A percentile compares a stretch with the other conserved stretches of the same genome.
phyloP scores from a whole-genome alignment of 2,113 vertebrate species.

The Cryptotis parvus region DNA sequence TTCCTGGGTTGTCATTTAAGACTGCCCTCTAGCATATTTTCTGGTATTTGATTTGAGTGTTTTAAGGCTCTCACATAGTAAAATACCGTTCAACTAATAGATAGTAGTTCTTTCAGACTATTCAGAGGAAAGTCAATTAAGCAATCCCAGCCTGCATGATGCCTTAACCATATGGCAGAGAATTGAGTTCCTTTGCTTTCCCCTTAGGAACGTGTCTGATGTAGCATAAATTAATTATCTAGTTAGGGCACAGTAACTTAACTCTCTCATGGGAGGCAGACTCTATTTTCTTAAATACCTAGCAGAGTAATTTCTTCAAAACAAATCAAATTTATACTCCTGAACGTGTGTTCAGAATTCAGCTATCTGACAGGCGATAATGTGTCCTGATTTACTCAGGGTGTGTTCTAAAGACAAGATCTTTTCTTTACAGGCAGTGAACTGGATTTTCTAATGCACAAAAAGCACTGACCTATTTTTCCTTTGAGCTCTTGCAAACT shows the following conservation, averaged over 20 bases:
- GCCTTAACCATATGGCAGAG: not conserved
- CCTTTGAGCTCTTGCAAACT: constrained; percentile 42
- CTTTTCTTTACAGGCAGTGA: constrained; percentile 25
- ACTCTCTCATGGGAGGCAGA: not conserved
- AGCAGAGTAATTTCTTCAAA: constrained; percentile 8
- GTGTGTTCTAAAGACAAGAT: not conserved
- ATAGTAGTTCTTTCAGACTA: not conserved
- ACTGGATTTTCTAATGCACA: constrained; percentile 53
- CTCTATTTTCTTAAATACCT: constrained; percentile 10
- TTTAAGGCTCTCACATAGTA: too few relatives aligned
- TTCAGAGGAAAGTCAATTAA: not conserved
- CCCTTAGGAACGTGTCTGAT: not conserved
- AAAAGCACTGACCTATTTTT: constrained; percentile 16
- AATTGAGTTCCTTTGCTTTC: not conserved
- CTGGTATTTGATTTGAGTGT: constrained; percentile 34
- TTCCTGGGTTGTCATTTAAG: not conserved
- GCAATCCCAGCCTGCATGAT: not conserved
- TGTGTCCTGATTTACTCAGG: not conserved
- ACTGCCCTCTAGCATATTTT: not conserved
- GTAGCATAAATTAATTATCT: constrained; percentile 1
- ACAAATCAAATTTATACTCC: constrained; percentile 24
- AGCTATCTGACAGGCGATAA: not conserved
- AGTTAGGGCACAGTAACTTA: not conserved
- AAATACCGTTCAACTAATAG: too few relatives aligned
- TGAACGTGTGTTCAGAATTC: not conserved